Percentiles rank a stretch among this genome's conserved stretches.
Conservation (phyloP, 2,113 vertebrate species). For the Terrapene triunguis region DNA sequence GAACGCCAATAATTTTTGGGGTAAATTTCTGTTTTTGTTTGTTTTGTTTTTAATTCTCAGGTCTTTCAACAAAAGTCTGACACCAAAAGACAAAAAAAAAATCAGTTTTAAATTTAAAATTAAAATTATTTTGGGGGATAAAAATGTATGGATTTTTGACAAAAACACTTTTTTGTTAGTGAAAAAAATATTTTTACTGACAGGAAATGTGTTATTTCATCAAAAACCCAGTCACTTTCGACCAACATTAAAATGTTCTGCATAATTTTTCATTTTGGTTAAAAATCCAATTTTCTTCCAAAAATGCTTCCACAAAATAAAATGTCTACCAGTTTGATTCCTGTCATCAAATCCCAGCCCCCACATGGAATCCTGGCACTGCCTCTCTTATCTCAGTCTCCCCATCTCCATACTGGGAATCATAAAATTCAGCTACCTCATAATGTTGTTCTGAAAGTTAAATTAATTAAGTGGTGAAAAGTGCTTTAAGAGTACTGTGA, state of each 20-base stretch:
- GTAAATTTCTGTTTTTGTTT: neutral
- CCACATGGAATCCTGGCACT: neutral
- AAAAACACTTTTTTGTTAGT: neutral
- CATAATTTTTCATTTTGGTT: neutral
- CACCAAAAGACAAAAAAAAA: no score
- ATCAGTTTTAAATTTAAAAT: neutral
- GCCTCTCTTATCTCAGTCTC: neutral
- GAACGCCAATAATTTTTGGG: slow-evolving; percentile 34
- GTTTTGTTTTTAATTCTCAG: neutral
- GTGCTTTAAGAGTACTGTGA: neutral
- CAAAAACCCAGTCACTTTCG: neutral
- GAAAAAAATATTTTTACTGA: neutral
- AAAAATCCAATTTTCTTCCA: neutral
- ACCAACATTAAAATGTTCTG: slow-evolving; percentile 4
- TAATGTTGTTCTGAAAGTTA: neutral
- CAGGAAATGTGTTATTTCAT: neutral
- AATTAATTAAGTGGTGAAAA: neutral
- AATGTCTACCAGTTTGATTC: neutral
- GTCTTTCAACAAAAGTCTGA: neutral
- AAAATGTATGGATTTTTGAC: neutral
- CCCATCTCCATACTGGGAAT: neutral
- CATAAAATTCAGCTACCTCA: neutral
- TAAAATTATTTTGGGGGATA: neutral
- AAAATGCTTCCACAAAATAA: neutral
- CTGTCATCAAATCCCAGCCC: neutral